Conservation (phyloP, 92 coral and sea anemone species). For the Diadumene lineata region DNA sequence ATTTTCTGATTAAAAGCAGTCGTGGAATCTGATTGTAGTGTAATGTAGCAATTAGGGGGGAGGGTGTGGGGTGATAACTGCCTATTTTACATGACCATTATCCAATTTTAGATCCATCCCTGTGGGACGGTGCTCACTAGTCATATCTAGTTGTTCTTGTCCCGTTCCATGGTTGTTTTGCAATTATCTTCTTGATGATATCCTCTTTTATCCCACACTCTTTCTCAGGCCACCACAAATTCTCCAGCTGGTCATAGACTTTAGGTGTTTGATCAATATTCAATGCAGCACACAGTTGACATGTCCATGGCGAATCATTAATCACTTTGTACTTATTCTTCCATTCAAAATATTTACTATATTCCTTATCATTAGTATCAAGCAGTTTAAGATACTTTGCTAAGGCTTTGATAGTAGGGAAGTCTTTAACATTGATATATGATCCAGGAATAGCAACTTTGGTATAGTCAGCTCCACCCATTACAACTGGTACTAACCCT, state of each 20-base stretch:
- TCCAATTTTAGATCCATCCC: too few relatives aligned
- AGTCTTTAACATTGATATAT: slow-evolving; percentile 48
- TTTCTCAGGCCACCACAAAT: slow-evolving; percentile 45
- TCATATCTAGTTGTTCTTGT: slow-evolving; percentile 12
- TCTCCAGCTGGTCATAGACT: slow-evolving; percentile 33
- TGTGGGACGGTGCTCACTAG: slow-evolving; percentile 1
- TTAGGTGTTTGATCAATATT: slow-evolving; percentile 21
- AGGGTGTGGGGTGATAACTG: too few relatives aligned
- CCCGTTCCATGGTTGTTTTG: slow-evolving; percentile 17
- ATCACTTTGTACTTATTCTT: slow-evolving; percentile 36
- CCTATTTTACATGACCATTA: too few relatives aligned
- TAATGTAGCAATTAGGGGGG: too few relatives aligned
- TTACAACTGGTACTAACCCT: slow-evolving; percentile 58
- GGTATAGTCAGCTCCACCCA: slow-evolving; percentile 53
- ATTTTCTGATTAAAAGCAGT: too few relatives aligned
- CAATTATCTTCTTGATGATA: slow-evolving; percentile 28
- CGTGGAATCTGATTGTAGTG: too few relatives aligned
- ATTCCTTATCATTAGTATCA: slow-evolving; percentile 52
- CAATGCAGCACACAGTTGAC: slow-evolving; percentile 34
- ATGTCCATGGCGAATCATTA: slow-evolving; percentile 28
- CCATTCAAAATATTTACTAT: slow-evolving; percentile 62
- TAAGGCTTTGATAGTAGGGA: slow-evolving; percentile 50
- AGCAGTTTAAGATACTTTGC: slow-evolving; percentile 49
- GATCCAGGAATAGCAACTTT: slow-evolving; percentile 64
- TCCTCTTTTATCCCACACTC: slow-evolving; percentile 41